phyloP scores from a whole-genome alignment of 2,888 invertebrate genomes.

The Perizoma flavofasciatum region DNA sequence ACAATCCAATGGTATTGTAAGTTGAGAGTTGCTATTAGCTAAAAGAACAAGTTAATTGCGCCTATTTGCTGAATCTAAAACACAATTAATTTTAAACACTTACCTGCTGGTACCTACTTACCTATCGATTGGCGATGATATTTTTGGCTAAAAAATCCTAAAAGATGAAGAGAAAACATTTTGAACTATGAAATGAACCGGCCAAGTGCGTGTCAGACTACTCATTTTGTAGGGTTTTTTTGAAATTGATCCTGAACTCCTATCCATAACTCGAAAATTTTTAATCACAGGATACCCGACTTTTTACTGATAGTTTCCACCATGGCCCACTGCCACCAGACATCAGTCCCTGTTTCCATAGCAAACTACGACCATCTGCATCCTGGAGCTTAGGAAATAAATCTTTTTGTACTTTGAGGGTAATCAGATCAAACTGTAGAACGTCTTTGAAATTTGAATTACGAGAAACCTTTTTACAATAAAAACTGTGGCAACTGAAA shows the following conservation, averaged over 20 bases:
- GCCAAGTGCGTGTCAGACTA: too few relatives aligned
- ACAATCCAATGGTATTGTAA: slow-evolving; percentile 12
- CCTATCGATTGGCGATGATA: neutral
- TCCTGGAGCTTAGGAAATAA: slow-evolving; percentile 8
- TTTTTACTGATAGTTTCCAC: too few relatives aligned
- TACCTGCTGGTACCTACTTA: too few relatives aligned
- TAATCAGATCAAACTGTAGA: neutral
- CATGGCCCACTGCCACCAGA: too few relatives aligned
- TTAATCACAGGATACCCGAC: too few relatives aligned
- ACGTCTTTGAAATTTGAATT: neutral
- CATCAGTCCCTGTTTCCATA: neutral
- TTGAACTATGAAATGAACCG: neutral
- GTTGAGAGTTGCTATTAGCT: neutral
- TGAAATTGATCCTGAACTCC: neutral
- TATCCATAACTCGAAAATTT: neutral
- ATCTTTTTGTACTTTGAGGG: neutral
- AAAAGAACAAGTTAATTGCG: neutral
- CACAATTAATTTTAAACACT: neutral
- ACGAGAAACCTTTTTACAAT: too few relatives aligned
- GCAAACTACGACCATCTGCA: slow-evolving; percentile 2
- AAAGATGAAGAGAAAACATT: slow-evolving; percentile 1
- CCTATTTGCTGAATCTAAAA: neutral
- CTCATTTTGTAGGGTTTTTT: neutral
- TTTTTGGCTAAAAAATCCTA: slow-evolving; percentile 8
- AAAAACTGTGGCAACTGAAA: neutral